phyloP scores from a whole-genome alignment of 1,140 invertebrate genomes.

The Wiebesia pumilae region DNA sequence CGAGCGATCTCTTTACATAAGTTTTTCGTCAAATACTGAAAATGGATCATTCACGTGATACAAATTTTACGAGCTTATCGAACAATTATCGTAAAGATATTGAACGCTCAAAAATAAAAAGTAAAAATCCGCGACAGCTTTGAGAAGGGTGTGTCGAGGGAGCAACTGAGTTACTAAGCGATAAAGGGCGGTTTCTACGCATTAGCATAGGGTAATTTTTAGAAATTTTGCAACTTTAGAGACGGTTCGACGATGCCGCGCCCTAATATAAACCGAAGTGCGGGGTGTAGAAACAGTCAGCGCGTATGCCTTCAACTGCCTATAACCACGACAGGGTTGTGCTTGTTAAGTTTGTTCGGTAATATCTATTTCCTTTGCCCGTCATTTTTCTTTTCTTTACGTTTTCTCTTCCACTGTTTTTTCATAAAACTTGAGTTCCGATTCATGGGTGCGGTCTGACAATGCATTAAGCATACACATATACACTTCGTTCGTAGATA shows the following conservation, averaged over 20 bases:
- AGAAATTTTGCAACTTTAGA: constrained; percentile 70
- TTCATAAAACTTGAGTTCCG: constrained; percentile 53
- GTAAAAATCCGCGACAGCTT: background rate
- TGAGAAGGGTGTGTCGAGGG: constrained; percentile 32
- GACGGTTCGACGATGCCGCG: constrained; percentile 60
- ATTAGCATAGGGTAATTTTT: constrained; percentile 37
- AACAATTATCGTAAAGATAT: constrained; percentile 27
- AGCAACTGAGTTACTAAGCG: too few relatives aligned
- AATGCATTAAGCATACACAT: constrained; percentile 53
- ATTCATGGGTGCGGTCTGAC: constrained; percentile 61
- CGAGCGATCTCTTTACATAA: background rate
- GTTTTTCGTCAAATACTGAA: background rate
- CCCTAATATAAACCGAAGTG: constrained; percentile 46
- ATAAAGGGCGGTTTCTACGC: background rate
- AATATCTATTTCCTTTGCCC: constrained; percentile 72
- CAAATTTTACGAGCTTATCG: constrained; percentile 38
- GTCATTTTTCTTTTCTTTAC: background rate
- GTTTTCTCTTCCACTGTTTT: background rate
- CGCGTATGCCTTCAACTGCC: constrained; percentile 50
- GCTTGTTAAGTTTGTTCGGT: constrained; percentile 60
- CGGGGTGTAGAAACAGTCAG: constrained; percentile 30
- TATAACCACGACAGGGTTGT: constrained; percentile 58
- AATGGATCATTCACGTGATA: constrained; percentile 14
- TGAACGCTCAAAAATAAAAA: background rate
- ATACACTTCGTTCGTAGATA: constrained; percentile 13